Conservation (phyloP, 2,888 invertebrate genomes). For the Ptilodon capucinus region DNA sequence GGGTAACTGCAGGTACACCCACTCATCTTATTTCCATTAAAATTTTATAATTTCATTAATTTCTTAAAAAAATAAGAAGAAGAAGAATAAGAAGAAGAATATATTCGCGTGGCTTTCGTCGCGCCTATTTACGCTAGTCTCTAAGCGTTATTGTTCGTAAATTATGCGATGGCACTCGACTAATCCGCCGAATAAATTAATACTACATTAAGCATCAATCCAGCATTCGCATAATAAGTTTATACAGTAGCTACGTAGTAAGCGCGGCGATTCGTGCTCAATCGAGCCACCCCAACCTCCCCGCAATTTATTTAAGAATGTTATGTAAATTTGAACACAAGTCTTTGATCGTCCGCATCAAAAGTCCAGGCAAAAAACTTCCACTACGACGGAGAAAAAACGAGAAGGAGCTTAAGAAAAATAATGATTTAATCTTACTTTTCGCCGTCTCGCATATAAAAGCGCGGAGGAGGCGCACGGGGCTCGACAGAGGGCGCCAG, state of each 20-base stretch:
- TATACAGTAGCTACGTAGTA: too few species aligned
- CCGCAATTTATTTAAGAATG: constrained; percentile 82
- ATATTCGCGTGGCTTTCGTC: too few species aligned
- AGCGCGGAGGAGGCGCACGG: constrained; percentile 49
- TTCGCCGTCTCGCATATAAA: constrained; percentile 82
- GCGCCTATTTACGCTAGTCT: too few species aligned
- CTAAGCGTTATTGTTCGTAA: constrained; percentile 30
- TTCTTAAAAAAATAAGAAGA: too few species aligned
- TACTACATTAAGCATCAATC: constrained; percentile 72
- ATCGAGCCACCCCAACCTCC: constrained; percentile 56
- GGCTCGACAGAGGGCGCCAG: constrained; percentile 63
- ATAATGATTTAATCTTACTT: constrained; percentile 84
- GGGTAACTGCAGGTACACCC: too few species aligned
- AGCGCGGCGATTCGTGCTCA: constrained; percentile 49
- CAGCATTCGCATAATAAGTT: constrained; percentile 72
- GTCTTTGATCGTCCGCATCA: constrained; percentile 82
- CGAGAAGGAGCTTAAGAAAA: constrained; percentile 80
- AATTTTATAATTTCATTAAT: too few species aligned
- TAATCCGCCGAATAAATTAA: constrained; percentile 73
- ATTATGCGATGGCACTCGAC: constrained; percentile 58
- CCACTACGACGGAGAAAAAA: constrained; percentile 73
- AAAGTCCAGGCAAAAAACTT: constrained; percentile 80
- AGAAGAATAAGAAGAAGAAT: too few species aligned
- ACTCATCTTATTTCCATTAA: too few species aligned
- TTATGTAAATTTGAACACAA: constrained; percentile 82